Percentiles rank a stretch among this genome's conserved stretches.
phyloP scores from a whole-genome alignment of 1,140 invertebrate genomes.

The Paralvinella palmiformis region DNA sequence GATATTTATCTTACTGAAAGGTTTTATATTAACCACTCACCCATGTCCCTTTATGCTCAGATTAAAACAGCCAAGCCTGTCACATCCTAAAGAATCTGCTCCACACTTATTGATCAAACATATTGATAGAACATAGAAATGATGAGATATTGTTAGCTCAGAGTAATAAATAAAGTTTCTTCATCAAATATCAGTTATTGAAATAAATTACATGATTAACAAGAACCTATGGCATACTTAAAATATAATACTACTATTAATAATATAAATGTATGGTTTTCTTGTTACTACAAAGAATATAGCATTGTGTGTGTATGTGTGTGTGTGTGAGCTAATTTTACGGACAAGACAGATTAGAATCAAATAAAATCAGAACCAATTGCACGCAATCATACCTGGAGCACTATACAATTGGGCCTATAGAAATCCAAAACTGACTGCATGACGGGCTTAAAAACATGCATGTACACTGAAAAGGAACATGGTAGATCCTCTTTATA shows the following conservation, averaged over 20 bases:
- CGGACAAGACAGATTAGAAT: too few relatives aligned
- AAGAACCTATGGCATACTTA: neutral
- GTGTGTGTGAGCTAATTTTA: too few relatives aligned
- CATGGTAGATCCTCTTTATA: too few relatives aligned
- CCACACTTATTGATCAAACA: too few relatives aligned
- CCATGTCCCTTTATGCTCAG: slow-evolving; percentile 69
- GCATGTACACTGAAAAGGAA: slow-evolving; percentile 63
- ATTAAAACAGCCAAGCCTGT: slow-evolving; percentile 84
- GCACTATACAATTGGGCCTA: slow-evolving; percentile 90
- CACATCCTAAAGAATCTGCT: slow-evolving; percentile 92
- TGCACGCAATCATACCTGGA: slow-evolving; percentile 56
- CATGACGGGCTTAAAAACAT: slow-evolving; percentile 92
- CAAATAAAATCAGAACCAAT: neutral
- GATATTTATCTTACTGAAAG: too few relatives aligned
- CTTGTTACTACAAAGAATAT: too few relatives aligned
- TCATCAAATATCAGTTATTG: neutral
- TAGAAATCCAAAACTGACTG: slow-evolving; percentile 93
- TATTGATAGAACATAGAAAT: neutral
- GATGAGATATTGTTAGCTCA: neutral
- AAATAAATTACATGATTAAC: neutral
- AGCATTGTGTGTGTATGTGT: too few relatives aligned
- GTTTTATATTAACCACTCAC: too few relatives aligned
- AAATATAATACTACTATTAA: too few relatives aligned
- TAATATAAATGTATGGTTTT: too few relatives aligned
- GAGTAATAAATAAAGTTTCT: neutral